Percentiles rank a stretch among this genome's conserved stretches.
These are phyloP conservation scores for Eupeodes luniger DNA, from an alignment of 2,888 invertebrate species.

Conservation along the genomic window DNA sequence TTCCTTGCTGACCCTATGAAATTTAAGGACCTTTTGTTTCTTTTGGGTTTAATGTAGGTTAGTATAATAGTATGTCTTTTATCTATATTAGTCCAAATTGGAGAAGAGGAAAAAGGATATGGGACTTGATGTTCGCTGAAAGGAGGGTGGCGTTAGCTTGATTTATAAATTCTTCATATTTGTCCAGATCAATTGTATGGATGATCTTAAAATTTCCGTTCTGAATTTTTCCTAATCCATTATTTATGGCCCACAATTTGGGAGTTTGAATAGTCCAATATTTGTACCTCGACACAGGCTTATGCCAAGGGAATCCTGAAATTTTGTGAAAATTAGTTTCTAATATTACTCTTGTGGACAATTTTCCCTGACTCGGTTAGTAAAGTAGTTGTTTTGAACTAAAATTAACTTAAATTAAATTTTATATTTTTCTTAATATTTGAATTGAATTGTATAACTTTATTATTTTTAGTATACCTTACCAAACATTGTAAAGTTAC, in stretches of 20 bases:
- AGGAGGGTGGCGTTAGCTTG: neutral
- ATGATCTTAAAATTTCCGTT: constrained; percentile 52
- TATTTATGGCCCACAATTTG: constrained; percentile 42
- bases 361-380: constrained; percentile 23
- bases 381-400: too few species aligned
- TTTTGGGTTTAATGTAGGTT: neutral
- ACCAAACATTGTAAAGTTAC: too few species aligned
- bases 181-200: constrained; percentile 47
- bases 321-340: constrained; percentile 4
- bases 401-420: too few species aligned
- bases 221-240: constrained; percentile 46
- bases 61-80: constrained; percentile 6
- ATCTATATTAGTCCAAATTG: neutral
- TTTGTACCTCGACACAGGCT: constrained; percentile 46
- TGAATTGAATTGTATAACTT: too few species aligned
- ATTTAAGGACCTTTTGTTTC: constrained; percentile 13
- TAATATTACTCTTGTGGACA: constrained; percentile 29
- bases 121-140: neutral
- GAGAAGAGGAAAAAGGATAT: neutral
- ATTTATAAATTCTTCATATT: constrained; percentile 22
- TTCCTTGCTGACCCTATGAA: constrained; percentile 8
- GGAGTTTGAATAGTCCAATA: constrained; percentile 61
- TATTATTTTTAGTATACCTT: too few species aligned
- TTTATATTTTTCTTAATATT: too few species aligned
- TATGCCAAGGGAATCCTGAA: neutral